A percentile compares a stretch with the other conserved stretches of the same genome.
Evolutionary conservation across 2,797 vertebrate genomes (phyloP).

Genomic region (Apogon hyalosoma): DNA sequence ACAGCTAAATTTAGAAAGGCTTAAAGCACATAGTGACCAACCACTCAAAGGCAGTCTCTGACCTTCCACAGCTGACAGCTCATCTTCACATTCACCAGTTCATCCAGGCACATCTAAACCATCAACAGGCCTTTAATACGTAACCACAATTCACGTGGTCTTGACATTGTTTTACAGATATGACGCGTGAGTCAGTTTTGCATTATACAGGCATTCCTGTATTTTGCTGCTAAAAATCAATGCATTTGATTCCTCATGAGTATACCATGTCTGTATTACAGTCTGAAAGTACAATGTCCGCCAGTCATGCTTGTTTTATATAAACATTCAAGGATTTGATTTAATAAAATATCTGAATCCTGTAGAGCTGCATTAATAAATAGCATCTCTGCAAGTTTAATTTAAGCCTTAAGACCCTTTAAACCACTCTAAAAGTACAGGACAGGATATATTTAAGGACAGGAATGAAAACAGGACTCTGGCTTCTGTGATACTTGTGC

Average conservation of each 20-base stretch:
- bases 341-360: background rate
- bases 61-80: slow-evolving; percentile 76
- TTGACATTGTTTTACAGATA: slow-evolving; percentile 25
- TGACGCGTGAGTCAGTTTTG: slow-evolving; percentile 14
- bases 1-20: slow-evolving; percentile 82
- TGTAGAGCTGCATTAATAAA: no score
- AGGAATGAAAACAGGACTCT: no score
- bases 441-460: no score
- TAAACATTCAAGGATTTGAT: slow-evolving; percentile 1
- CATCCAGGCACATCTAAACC: slow-evolving; percentile 54
- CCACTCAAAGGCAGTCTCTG: slow-evolving; percentile 76
- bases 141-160: slow-evolving; percentile 41
- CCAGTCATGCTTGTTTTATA: slow-evolving; percentile 1
- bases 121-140: slow-evolving; percentile 51
- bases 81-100: slow-evolving; percentile 65
- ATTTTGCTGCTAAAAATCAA: slow-evolving; percentile 16
- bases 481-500: no score
- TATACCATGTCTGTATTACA: slow-evolving; percentile 1
- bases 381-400: no score
- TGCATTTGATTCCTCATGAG: slow-evolving; percentile 2
- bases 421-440: no score
- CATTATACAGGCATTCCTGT: slow-evolving; percentile 1
- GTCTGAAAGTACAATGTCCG: slow-evolving; percentile 14
- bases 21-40: slow-evolving; percentile 82
- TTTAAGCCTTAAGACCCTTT: no score